Percentiles rank a stretch among this genome's conserved stretches.
These are phyloP conservation scores for Ceyx margarethae DNA, from an alignment of 2,113 vertebrate genomes.

Conservation along the genomic window DNA sequence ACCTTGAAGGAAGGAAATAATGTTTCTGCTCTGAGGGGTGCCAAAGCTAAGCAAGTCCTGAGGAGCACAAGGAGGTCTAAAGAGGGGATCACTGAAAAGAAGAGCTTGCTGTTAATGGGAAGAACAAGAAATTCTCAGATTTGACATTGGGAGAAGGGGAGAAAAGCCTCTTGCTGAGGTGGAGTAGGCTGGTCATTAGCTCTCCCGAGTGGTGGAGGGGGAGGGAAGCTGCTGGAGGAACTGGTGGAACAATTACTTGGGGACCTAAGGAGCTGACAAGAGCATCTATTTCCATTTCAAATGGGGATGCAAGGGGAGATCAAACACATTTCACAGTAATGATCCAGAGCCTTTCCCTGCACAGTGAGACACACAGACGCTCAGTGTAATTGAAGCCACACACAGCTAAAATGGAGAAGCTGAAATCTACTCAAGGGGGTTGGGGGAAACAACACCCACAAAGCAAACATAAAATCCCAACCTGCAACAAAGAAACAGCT, in stretches of 20 bases:
- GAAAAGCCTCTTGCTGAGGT: background rate
- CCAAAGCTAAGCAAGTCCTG: background rate
- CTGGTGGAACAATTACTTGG: slow-evolving; percentile 42
- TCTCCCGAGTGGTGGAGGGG: background rate
- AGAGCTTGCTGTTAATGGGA: background rate
- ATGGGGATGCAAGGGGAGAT: slow-evolving; percentile 59
- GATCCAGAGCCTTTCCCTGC: slow-evolving; percentile 26
- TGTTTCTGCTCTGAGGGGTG: background rate
- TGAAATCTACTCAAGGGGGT: slow-evolving; percentile 22
- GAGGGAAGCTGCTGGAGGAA: slow-evolving; percentile 3
- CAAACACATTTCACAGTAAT: slow-evolving; percentile 64
- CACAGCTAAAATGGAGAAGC: background rate
- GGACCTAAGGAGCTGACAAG: slow-evolving; percentile 67
- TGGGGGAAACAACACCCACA: background rate
- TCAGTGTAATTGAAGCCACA: slow-evolving; percentile 55
- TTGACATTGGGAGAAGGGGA: background rate
- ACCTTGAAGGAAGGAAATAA: background rate
- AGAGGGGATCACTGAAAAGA: background rate
- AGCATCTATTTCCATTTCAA: slow-evolving; percentile 75
- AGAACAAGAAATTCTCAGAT: background rate
- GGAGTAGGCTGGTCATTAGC: slow-evolving; percentile 3
- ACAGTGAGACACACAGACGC: slow-evolving; percentile 26
- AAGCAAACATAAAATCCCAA: slow-evolving; percentile 33
- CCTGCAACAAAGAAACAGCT: slow-evolving; percentile 29
- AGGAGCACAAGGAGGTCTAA: background rate